phyloP scores from a whole-genome alignment of 1,140 invertebrate genomes.

The Temnothorax longispinosus region DNA sequence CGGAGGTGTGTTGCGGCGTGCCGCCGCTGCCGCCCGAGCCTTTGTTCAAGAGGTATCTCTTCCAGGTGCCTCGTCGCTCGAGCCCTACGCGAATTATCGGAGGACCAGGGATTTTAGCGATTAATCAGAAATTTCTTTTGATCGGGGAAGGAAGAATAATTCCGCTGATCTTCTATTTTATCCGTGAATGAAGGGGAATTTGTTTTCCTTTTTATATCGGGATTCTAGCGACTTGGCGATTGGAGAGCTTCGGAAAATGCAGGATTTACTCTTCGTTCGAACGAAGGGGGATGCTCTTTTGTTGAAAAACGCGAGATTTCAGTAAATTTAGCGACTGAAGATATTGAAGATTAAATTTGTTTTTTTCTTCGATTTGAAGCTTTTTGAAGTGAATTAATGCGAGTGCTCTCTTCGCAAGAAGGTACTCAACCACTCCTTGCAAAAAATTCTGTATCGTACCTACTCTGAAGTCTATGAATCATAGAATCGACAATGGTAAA shows the following conservation, averaged over 20 bases:
- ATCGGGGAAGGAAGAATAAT: not conserved
- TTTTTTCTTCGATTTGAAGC: not conserved
- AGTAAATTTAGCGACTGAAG: not conserved
- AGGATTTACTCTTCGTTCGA: not conserved
- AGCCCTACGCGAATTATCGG: slow-evolving; percentile 69
- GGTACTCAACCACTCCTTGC: not conserved
- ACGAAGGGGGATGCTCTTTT: not conserved
- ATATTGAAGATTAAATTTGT: slow-evolving; percentile 17
- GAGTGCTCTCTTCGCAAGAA: not conserved
- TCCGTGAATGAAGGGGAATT: not conserved
- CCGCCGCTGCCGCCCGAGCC: slow-evolving; percentile 79
- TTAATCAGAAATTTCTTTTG: slow-evolving; percentile 12
- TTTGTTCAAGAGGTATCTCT: slow-evolving; percentile 85
- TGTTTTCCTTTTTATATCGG: slow-evolving; percentile 1
- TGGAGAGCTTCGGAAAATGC: not conserved
- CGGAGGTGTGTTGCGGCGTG: slow-evolving; percentile 90
- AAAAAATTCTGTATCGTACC: not conserved
- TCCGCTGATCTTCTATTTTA: not conserved
- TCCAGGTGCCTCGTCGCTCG: slow-evolving; percentile 89
- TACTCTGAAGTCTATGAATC: not conserved
- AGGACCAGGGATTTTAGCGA: not conserved
- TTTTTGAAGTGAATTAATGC: slow-evolving; percentile 6
- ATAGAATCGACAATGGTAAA: not conserved
- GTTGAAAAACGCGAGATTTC: not conserved
- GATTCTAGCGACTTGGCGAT: not conserved